phyloP scores from a whole-genome alignment of 2,113 vertebrate genomes.

The Ophthalmotilapia sp. region DNA sequence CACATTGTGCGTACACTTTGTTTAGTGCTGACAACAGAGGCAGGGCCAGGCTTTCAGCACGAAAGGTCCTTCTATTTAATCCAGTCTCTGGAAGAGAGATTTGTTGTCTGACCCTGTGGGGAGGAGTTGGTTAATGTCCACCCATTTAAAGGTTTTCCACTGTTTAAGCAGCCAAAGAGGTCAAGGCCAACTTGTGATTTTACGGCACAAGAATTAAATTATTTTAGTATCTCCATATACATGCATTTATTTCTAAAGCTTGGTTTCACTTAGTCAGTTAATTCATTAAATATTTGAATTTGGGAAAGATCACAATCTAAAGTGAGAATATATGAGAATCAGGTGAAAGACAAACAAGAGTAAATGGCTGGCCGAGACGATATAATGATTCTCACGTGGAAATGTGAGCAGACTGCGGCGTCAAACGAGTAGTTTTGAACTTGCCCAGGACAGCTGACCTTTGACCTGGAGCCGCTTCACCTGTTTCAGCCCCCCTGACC shows the following conservation, averaged over 20 bases:
- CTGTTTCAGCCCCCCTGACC: not conserved
- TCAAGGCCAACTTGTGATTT: not conserved
- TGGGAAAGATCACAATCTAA: not conserved
- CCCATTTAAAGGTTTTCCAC: not conserved
- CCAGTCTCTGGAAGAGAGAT: not conserved
- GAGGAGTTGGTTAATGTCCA: not conserved
- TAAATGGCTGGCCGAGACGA: fast-evolving
- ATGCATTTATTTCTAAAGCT: not conserved
- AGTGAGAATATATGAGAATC: not conserved
- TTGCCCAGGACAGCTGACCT: not conserved
- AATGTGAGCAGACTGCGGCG: not conserved
- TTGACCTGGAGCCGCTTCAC: not conserved
- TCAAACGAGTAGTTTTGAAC: not conserved
- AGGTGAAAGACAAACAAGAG: not conserved
- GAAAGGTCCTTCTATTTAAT: not conserved
- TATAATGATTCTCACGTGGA: not conserved
- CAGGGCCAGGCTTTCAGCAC: not conserved
- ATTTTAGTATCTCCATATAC: not conserved
- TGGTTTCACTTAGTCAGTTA: not conserved
- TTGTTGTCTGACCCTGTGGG: fast-evolving
- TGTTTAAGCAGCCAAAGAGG: not conserved
- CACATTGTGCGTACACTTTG: not conserved
- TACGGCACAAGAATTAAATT: not conserved
- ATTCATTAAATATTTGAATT: not conserved
- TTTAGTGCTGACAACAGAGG: not conserved